Evolutionary conservation across 2,797 vertebrate species (phyloP).

Genomic region (Danio albolineatus): DNA sequence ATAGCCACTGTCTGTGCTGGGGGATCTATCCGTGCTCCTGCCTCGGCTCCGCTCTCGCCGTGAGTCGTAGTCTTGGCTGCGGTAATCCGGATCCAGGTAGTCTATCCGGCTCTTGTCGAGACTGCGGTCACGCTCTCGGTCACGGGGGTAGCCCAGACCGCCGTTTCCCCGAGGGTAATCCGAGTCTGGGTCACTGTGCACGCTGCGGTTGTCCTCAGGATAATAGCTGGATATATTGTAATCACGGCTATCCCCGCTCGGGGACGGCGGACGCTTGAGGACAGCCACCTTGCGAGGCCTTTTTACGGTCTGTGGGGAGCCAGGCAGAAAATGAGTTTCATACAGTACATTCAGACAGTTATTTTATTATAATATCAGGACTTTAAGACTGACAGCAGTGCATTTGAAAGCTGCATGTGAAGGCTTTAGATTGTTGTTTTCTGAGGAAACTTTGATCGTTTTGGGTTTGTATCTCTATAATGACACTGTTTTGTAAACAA

Average conservation of each 20-base stretch:
- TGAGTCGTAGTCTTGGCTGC: constrained; percentile 70
- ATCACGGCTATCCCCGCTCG: constrained; percentile 77
- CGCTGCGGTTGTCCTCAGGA: constrained; percentile 84
- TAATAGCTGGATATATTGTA: constrained; percentile 83
- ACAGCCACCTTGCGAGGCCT: constrained; percentile 85
- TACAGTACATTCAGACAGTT: neutral
- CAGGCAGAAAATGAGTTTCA: neutral
- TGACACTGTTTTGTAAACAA: no score
- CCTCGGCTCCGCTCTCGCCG: constrained; percentile 74
- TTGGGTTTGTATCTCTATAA: no score
- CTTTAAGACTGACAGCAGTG: neutral
- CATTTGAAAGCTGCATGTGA: neutral
- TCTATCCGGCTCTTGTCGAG: constrained; percentile 65
- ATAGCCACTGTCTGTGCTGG: constrained; percentile 78
- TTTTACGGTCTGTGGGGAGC: constrained; percentile 86
- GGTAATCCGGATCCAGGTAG: constrained; percentile 74
- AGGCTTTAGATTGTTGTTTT: neutral
- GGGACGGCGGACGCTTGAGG: constrained; percentile 78
- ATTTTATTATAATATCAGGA: neutral
- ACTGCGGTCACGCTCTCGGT: constrained; percentile 80
- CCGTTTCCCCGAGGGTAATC: constrained; percentile 82
- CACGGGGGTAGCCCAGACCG: constrained; percentile 65
- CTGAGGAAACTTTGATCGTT: no score
- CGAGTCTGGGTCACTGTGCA: constrained; percentile 81
- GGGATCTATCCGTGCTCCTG: constrained; percentile 77